Evolutionary conservation across 2,888 invertebrate genomes (phyloP), one percentile per base, ranked within the genome.

Genomic region (Liodrosophila aerea): DNA sequence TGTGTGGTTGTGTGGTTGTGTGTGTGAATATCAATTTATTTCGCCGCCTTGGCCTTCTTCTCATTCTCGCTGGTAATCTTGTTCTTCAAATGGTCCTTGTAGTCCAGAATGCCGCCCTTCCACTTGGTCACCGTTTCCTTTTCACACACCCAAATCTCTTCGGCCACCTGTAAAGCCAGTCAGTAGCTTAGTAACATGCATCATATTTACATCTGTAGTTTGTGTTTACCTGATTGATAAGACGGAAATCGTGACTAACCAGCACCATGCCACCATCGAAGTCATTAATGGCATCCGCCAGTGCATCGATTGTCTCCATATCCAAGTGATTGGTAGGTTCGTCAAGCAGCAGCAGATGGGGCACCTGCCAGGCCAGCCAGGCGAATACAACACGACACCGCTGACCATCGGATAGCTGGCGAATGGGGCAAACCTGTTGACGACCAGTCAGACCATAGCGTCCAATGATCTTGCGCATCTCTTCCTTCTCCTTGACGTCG

Each of bases 141-240:
- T 90, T 99, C 98, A 90, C 99, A 99, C 39, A 99, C 95, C 99
- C 99, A 99, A 89, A 99, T 99, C 91, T 98, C 98, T 90, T 99
- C 95, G 7, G 99, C 99, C 29, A 99, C 99, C 98, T 98, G 86
- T 15, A 5, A 15, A 7, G 0, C 3, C 9, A 31, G 8, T 13
- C 7, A 27, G 13, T 7, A 27, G 8, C 9, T 37, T 37, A 15
- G 5, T 37, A 9, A 4, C 1, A 3, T n/a, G n/a, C n/a, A n/a
- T n/a, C n/a, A n/a, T n/a, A n/a, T n/a, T n/a, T n/a, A n/a, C n/a
- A n/a, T n/a, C n/a, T n/a, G n/a, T n/a, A n/a, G n/a, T n/a, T 22
- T 22, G 22, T 2, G 22, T 22, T 18, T 89, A 98, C 98, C 94
- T 99, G 99, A 91, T 96, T 97, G 70, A 99, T 99, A 51, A 99